Evolutionary conservation across 1,140 invertebrate species (phyloP).

Genomic region (Drosophila repletoides): DNA sequence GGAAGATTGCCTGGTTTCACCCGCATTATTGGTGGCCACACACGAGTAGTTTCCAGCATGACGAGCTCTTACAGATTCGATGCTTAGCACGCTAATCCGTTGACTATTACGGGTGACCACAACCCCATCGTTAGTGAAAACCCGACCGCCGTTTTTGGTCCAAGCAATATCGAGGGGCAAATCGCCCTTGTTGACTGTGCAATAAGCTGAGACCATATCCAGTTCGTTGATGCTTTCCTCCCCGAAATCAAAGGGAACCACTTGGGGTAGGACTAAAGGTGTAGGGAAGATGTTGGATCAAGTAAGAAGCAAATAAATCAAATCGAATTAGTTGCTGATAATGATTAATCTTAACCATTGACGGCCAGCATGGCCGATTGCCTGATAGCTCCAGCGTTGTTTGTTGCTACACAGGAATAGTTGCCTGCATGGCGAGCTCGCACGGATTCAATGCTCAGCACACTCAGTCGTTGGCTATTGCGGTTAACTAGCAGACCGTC

Average conservation of each 20-base stretch:
- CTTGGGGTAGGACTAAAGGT: slow-evolving; percentile 86
- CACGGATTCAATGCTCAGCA: slow-evolving; percentile 87
- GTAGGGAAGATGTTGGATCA: slow-evolving; percentile 75
- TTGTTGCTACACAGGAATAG: slow-evolving; percentile 89
- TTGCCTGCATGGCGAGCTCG: slow-evolving; percentile 86
- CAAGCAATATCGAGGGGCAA: slow-evolving; percentile 90
- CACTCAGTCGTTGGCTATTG: slow-evolving; percentile 86
- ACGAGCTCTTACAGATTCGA: slow-evolving; percentile 85
- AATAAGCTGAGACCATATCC: slow-evolving; percentile 88
- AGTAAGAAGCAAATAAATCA: slow-evolving; percentile 46
- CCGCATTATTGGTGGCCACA: slow-evolving; percentile 89
- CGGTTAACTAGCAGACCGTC: slow-evolving; percentile 84
- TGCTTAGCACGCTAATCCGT: slow-evolving; percentile 86
- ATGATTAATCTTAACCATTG: slow-evolving; percentile 68
- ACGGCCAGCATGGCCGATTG: slow-evolving; percentile 86
- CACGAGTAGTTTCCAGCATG: slow-evolving; percentile 89
- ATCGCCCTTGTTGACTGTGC: slow-evolving; percentile 93
- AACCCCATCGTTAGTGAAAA: slow-evolving; percentile 82
- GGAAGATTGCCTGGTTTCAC: slow-evolving; percentile 87
- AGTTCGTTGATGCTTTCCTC: slow-evolving; percentile 87
- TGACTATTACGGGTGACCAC: slow-evolving; percentile 85
- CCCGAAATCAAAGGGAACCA: slow-evolving; percentile 88
- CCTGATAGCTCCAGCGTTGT: slow-evolving; percentile 88
- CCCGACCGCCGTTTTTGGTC: slow-evolving; percentile 83
- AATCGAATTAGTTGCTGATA: slow-evolving; percentile 2